Evolutionary conservation across 2,797 vertebrate genomes (phyloP).

Genomic region (Manis pentadactyla): DNA sequence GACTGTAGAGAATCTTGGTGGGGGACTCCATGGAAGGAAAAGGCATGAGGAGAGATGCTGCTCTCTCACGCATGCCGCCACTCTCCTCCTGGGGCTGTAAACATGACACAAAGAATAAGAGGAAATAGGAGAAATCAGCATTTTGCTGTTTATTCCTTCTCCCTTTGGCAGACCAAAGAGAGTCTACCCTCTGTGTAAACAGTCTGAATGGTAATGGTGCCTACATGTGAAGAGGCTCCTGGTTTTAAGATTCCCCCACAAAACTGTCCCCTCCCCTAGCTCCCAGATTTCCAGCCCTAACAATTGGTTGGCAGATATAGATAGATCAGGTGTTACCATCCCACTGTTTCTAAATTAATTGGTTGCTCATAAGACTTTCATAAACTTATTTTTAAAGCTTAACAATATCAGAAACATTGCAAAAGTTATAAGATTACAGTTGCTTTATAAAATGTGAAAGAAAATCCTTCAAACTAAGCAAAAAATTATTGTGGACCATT

Average conservation of each 20-base stretch:
- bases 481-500: background rate
- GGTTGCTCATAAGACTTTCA: background rate
- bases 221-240: background rate
- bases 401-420: background rate
- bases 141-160: background rate
- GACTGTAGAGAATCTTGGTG: slow-evolving; percentile 44
- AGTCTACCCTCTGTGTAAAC: background rate
- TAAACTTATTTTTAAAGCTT: slow-evolving; percentile 12
- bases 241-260: background rate
- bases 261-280: too few species aligned
- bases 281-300: background rate
- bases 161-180: background rate
- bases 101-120: slow-evolving; percentile 44
- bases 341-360: background rate
- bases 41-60: background rate
- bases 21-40: background rate
- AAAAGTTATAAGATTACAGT: background rate
- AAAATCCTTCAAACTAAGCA: background rate
- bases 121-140: background rate
- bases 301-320: background rate
- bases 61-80: background rate
- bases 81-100: background rate
- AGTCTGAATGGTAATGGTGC: background rate
- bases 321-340: background rate
- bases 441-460: slow-evolving; percentile 16